Percentiles rank a stretch among this genome's conserved stretches.
phyloP scores from a whole-genome alignment of 2,888 invertebrate genomes.

The Cheilosia soror region DNA sequence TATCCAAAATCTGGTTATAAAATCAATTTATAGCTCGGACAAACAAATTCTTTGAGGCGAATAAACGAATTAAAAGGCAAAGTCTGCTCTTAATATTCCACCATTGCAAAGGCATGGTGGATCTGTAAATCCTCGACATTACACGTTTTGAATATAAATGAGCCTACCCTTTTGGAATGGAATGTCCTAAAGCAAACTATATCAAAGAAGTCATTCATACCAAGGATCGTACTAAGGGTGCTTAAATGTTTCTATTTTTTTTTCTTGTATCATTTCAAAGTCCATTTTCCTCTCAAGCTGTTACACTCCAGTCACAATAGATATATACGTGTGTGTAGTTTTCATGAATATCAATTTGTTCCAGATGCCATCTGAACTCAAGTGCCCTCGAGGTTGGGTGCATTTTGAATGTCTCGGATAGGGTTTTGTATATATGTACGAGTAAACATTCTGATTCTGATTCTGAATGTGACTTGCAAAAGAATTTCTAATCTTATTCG shows the following conservation, averaged over 20 bases:
- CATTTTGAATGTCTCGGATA: constrained; percentile 40
- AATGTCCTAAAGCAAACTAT: constrained; percentile 1
- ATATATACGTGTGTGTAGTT: constrained; percentile 24
- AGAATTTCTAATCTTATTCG: constrained; percentile 17
- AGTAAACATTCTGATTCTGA: not conserved
- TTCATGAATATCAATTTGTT: constrained; percentile 52
- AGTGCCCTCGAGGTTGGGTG: constrained; percentile 36
- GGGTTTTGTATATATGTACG: not conserved
- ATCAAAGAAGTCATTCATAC: constrained; percentile 23
- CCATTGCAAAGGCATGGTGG: not conserved
- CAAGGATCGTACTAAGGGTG: not conserved
- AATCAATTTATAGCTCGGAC: not conserved
- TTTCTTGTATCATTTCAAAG: not conserved
- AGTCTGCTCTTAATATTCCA: not conserved
- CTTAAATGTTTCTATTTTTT: not conserved
- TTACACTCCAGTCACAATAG: not conserved
- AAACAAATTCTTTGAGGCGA: not conserved
- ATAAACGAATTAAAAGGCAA: not conserved
- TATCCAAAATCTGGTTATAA: not conserved
- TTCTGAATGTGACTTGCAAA: constrained; percentile 23
- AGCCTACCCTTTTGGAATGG: not conserved
- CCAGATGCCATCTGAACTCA: constrained; percentile 47
- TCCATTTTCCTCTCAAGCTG: constrained; percentile 10
- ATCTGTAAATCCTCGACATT: not conserved
- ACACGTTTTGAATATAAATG: constrained; percentile 24